A percentile compares a stretch with the other conserved stretches of the same genome.
Conservation (phyloP, 2,113 vertebrate species). For the Leptodactylus fuscus region DNA sequence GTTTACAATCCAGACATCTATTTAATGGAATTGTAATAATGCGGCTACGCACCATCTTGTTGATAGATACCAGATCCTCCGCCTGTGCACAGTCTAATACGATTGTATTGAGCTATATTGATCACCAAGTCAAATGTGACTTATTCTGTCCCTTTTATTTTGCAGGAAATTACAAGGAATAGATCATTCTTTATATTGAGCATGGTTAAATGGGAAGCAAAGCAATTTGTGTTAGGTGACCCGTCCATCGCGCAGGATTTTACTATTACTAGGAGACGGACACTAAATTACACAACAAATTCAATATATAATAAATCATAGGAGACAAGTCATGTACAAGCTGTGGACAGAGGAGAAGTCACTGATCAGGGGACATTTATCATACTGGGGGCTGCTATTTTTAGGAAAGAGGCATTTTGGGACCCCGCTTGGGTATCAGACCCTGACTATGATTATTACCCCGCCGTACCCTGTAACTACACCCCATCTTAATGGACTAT, state of each 20-base stretch:
- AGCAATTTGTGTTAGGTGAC: not conserved
- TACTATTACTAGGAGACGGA: not conserved
- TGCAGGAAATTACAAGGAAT: not conserved
- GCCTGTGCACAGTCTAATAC: not conserved
- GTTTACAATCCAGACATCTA: too few relatives aligned
- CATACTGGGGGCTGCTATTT: too few relatives aligned
- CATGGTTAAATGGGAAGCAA: not conserved
- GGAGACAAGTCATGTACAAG: not conserved
- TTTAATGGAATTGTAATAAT: too few relatives aligned
- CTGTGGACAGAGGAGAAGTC: not conserved
- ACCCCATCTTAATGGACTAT: too few relatives aligned
- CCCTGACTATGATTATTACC: too few relatives aligned
- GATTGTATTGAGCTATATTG: not conserved
- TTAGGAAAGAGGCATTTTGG: too few relatives aligned
- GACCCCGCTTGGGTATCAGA: too few relatives aligned
- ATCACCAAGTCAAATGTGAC: not conserved
- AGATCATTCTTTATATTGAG: not conserved
- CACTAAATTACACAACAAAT: not conserved
- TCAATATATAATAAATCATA: not conserved
- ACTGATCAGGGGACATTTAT: too few relatives aligned
- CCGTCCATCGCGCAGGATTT: not conserved
- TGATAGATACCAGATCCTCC: too few relatives aligned
- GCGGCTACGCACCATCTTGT: too few relatives aligned
- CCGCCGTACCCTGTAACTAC: too few relatives aligned
- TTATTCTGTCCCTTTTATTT: not conserved